Evolutionary conservation across 37 sponge, comb jelly and placozoan species (phyloP).

Genomic region (Theonella swinhoei): DNA sequence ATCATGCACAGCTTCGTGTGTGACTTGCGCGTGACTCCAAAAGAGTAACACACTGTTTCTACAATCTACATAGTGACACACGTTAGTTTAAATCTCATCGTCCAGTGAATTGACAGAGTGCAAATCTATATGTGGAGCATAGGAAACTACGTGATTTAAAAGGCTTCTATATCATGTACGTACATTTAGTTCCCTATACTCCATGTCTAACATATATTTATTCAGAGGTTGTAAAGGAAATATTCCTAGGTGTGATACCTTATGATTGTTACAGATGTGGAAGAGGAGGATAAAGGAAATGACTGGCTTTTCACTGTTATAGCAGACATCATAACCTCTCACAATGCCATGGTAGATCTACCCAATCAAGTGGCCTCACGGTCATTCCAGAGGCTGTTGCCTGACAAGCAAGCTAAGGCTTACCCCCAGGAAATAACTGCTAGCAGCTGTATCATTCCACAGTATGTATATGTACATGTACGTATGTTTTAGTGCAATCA

Average conservation of each 20-base stretch:
- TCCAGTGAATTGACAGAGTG: not conserved
- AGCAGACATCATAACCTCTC: constrained; percentile 57
- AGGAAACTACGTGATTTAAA: not conserved
- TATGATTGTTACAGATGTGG: constrained; percentile 17
- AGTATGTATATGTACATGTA: not conserved
- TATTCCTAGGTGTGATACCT: not conserved
- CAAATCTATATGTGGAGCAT: not conserved
- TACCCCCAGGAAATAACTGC: constrained; percentile 34
- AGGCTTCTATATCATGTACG: not conserved
- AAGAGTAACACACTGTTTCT: no score
- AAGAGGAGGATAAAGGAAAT: constrained; percentile 37
- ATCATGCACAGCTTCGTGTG: no score
- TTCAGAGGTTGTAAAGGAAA: not conserved
- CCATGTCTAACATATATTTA: not conserved
- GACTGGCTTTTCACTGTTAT: constrained; percentile 73
- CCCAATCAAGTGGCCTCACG: not conserved
- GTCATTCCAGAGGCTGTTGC: constrained; percentile 33
- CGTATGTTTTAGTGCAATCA: not conserved
- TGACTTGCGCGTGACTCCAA: no score
- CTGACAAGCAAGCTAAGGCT: constrained; percentile 42
- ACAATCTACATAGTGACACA: no score
- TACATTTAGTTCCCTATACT: no score
- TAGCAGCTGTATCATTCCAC: constrained; percentile 34
- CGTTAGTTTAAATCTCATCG: no score
- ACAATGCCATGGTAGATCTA: constrained; percentile 41